Evolutionary conservation across 1,140 invertebrate genomes (phyloP).

Genomic region (Achatina immaculata): DNA sequence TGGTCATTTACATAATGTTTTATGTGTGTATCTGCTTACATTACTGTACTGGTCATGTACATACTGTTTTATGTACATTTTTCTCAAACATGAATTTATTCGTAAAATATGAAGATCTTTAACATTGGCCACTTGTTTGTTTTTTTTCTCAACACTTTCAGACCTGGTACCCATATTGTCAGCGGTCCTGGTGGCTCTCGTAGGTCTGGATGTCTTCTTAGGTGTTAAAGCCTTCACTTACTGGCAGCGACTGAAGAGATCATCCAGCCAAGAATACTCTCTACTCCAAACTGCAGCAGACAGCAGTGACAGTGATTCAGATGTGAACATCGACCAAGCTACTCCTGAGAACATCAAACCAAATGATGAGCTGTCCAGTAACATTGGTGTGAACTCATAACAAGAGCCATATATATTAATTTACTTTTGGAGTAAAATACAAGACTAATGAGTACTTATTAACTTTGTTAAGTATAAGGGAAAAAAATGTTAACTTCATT

Average conservation of each 20-base stretch:
- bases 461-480: no score
- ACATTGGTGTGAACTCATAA: no score
- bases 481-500: no score
- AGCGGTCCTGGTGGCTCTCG: background rate
- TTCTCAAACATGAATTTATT: background rate
- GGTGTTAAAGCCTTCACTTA: background rate
- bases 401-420: no score
- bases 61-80: background rate
- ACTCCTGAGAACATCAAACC: background rate
- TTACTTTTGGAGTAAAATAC: no score
- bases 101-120: background rate
- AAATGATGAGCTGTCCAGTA: no score
- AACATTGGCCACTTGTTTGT: background rate
- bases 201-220: conserved; percentile 20
- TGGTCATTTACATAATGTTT: no score
- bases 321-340: background rate
- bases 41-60: background rate
- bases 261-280: background rate
- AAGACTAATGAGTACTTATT: no score
- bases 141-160: background rate
- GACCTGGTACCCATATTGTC: background rate
- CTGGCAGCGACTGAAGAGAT: background rate
- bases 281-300: background rate
- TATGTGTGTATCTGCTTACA: conserved; percentile 7
- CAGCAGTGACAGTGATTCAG: conserved; percentile 16